Base-by-base conservation (phyloP, 2,113 vertebrate genomes). In the Turnix velox region DNA sequence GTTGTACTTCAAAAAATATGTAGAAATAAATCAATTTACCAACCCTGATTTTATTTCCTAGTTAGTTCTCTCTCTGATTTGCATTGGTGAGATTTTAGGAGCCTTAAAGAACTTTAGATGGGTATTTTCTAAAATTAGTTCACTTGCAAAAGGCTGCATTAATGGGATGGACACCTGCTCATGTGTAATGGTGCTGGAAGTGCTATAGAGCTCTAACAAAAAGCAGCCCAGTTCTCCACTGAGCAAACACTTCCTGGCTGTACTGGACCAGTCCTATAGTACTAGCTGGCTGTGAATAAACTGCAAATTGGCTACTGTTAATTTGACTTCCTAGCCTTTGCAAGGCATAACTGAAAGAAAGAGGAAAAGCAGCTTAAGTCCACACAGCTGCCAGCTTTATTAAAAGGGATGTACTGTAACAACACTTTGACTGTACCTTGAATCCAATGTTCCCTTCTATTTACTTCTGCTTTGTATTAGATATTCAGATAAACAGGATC, bases 21-120 rank as follows among this genome's bases (percentile, higher is more conserved):
- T 12, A n/a, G 23, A 46, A 65, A 12, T 14, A 55, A 27, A 12
- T 28, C 27, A 18, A 42, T 14, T 46, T 57, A 20, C 6, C n/a
- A 59, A 68, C 37, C 17, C n/a, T 65, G 73, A 35, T 27, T 58
- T 69, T 37, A 6, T 43, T 84, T 89, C 16, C 37, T 17, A 18
- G 9, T 48, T 27, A 55, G 7, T 65, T 45, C 5, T 42, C 18
- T 9, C 2, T 33, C 24, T 40, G 4, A 3, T 48, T 88, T 80
- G 9, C 14, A 8, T 2, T 16, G 12, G 3, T n/a, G n/a, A n/a
- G n/a, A n/a, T n/a, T n/a, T 63, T 14, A 9, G 4, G 40, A 10
- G 65, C 10, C n/a, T 66, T 82, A 35, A 66, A 23, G 39, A 66
- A 55, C 16, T 59, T 76, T 4, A 39, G 22, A 27, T 5, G 4